A percentile compares a stretch with the other conserved stretches of the same genome.
Evolutionary conservation across 2,888 invertebrate species (phyloP).

Genomic region (Agonum fuliginosum): DNA sequence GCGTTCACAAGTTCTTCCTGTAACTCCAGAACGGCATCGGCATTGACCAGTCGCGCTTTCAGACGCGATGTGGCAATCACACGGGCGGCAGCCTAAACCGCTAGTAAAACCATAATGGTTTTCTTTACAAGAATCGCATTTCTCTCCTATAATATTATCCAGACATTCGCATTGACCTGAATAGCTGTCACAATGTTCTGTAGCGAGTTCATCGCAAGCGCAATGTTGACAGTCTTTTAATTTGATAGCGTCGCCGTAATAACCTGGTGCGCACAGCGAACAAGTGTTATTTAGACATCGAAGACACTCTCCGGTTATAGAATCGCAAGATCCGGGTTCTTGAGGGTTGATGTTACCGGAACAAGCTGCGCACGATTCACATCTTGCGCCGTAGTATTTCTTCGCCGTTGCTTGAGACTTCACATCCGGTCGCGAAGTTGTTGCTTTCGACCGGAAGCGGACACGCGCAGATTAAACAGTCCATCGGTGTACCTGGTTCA

Average conservation of each 20-base stretch:
- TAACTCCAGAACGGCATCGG: slow-evolving; percentile 80
- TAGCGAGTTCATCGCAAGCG: slow-evolving; percentile 90
- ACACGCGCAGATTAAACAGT: slow-evolving; percentile 96
- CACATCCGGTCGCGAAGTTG: slow-evolving; percentile 87
- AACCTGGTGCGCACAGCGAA: slow-evolving; percentile 91
- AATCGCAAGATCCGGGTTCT: slow-evolving; percentile 91
- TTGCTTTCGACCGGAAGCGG: slow-evolving; percentile 82
- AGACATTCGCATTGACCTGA: slow-evolving; percentile 92
- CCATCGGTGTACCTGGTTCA: slow-evolving; percentile 88
- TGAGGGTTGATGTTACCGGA: slow-evolving; percentile 94
- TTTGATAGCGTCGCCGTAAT: slow-evolving; percentile 93
- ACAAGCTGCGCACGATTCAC: slow-evolving; percentile 93
- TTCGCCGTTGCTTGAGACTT: slow-evolving; percentile 86
- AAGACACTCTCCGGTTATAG: slow-evolving; percentile 90
- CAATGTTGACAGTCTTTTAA: slow-evolving; percentile 96
- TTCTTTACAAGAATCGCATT: slow-evolving; percentile 89
- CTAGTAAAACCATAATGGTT: slow-evolving; percentile 89
- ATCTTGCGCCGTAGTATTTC: slow-evolving; percentile 89
- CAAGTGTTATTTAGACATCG: slow-evolving; percentile 97
- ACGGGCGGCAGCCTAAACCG: slow-evolving; percentile 89
- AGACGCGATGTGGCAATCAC: slow-evolving; percentile 90
- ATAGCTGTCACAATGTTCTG: slow-evolving; percentile 86
- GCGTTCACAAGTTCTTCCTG: slow-evolving; percentile 88
- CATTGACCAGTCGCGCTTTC: slow-evolving; percentile 90
- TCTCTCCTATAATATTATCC: slow-evolving; percentile 89